A percentile compares a stretch with the other conserved stretches of the same genome.
Evolutionary conservation across 1,140 invertebrate genomes (phyloP).

Genomic region (Branchinecta lindahli): DNA sequence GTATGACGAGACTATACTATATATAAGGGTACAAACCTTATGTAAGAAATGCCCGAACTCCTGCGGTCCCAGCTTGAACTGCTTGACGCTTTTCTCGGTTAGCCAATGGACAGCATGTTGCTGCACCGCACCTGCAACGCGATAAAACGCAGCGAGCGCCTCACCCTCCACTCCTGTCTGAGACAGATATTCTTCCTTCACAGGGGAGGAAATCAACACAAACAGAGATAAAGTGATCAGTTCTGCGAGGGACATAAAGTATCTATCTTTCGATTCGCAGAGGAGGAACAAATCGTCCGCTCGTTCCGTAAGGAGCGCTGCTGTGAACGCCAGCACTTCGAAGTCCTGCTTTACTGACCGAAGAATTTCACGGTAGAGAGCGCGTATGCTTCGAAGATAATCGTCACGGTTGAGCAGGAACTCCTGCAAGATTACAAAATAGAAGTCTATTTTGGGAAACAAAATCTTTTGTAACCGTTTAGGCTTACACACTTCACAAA

Average conservation of each 20-base stretch:
- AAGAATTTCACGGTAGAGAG: conserved; percentile 72
- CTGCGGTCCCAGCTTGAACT: conserved; percentile 50
- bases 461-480: neutral
- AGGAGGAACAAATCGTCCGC: conserved; percentile 21
- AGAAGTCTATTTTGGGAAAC: neutral
- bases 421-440: conserved; percentile 49
- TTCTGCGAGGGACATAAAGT: conserved; percentile 67
- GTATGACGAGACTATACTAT: too few relatives aligned
- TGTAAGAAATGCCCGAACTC: conserved; percentile 65
- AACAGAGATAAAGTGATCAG: conserved; percentile 71
- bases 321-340: conserved; percentile 50
- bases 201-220: conserved; percentile 53
- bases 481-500: too few relatives aligned
- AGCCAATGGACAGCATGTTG: conserved; percentile 69
- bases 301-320: conserved; percentile 47
- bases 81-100: conserved; percentile 53
- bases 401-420: conserved; percentile 74
- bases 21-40: conserved; percentile 45
- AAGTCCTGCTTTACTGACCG: conserved; percentile 63
- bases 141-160: neutral
- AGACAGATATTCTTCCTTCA: conserved; percentile 40
- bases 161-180: neutral
- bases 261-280: conserved; percentile 42
- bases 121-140: conserved; percentile 53
- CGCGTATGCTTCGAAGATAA: conserved; percentile 64